Evolutionary conservation across 1,140 invertebrate genomes (phyloP), one percentile per base, ranked within the genome.

Genomic region (Chionoecetes opilio): DNA sequence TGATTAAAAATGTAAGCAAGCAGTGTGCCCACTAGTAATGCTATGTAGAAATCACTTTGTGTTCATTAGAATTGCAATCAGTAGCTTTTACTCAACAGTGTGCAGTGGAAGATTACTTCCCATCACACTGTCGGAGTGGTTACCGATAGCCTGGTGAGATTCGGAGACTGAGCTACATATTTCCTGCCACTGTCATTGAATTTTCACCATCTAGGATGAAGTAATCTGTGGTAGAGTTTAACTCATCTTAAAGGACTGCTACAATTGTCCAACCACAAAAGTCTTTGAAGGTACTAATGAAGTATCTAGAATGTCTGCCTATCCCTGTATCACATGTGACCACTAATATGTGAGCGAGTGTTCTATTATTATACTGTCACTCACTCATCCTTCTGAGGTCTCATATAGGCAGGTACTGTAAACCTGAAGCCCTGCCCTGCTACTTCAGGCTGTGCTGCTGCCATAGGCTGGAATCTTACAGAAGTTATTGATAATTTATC

Each of bases 381-480:
- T 93, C 82, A 2, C 37, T 53, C 53, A 31, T 86, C n/a, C 82
- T 82, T 41, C 53, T 32, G n/a, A 75, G 90, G 82, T 94, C 88
- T 90, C 87, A 94, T 41, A 35, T 87, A 82, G 34, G 87, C 37
- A 90, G 85, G 63, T 32, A 84, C 75, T 63, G 31, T 89, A 90
- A 92, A 88, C 87, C 84, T 32, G 29, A 37, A 63, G 14, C 88
- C 93, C 85, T 84, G 46, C 31, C 29, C n/a, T 93, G 84, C 91
- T 38, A 75, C 84, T 93, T 92, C 53, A 82, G 41, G 91, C 92
- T 84, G 63, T 91, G 84, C 91, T 75, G 86, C 92, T 95, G 94
- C 91, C 89, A 92, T 91, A 93, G 94, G 94, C 94, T 95, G 94
- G 91, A 95, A 95, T 86, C 94, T 95, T 95, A 93, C 86, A 93